These are phyloP conservation scores for Aproaerema taeniolella DNA, from an alignment of 2,888 invertebrate genomes.

Conservation along the genomic window DNA sequence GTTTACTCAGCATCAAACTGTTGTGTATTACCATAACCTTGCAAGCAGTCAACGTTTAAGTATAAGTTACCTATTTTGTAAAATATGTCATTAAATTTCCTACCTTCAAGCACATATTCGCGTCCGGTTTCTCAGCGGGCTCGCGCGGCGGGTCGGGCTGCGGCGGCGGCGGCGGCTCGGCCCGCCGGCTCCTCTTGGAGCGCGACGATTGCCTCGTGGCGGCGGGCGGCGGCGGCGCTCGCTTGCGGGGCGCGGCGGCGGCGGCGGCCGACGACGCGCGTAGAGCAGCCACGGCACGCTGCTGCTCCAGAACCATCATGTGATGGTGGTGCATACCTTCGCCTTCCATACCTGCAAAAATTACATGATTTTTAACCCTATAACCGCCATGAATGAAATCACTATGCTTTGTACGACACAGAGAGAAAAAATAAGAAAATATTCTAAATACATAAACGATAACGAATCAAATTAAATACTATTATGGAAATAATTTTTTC, in stretches of 20 bases:
- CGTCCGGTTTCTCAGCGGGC: constrained; percentile 88
- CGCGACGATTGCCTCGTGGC: constrained; percentile 55
- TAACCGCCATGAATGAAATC: no score
- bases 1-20: no score
- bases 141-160: constrained; percentile 79
- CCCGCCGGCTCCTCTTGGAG: constrained; percentile 44
- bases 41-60: no score
- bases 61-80: no score
- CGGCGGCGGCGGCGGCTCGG: constrained; percentile 54
- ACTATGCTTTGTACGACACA: no score
- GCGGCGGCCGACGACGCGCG: constrained; percentile 31
- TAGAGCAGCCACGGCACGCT: constrained; percentile 69
- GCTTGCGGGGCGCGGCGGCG: constrained; percentile 40
- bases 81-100: no score
- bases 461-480: no score
- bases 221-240: constrained; percentile 43
- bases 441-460: no score
- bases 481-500: no score
- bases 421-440: no score
- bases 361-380: no score
- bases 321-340: constrained; percentile 78
- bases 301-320: constrained; percentile 76
- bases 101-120: constrained; percentile 89
- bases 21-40: no score
- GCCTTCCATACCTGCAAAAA: constrained; percentile 64